These are phyloP conservation scores for Maconellicoccus hirsutus DNA, from an alignment of 1,140 invertebrate genomes.

Conservation along the genomic window DNA sequence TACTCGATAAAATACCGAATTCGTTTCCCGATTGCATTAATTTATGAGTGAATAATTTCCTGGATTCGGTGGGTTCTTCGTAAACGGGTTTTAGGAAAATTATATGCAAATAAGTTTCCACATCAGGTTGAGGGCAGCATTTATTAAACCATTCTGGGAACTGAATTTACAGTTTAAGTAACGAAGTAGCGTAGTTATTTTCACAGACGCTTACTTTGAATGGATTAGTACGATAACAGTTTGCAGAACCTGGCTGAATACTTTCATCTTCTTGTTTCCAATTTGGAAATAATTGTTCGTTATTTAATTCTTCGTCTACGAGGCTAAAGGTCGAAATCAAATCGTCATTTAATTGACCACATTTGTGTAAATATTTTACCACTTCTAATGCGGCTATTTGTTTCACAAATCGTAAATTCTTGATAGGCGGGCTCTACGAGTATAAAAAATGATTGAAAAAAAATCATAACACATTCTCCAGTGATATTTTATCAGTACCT, in stretches of 20 bases:
- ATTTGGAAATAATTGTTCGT: not conserved
- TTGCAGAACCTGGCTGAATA: not conserved
- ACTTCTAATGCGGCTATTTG: not conserved
- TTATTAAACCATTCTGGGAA: constrained; percentile 12
- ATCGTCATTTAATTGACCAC: not conserved
- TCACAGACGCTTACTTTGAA: not conserved
- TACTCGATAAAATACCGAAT: constrained; percentile 26
- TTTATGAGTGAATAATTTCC: constrained; percentile 20
- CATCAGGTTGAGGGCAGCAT: constrained; percentile 21
- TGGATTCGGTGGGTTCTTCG: constrained; percentile 15
- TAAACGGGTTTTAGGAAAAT: constrained; percentile 32
- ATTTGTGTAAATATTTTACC: not conserved
- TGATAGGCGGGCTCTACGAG: not conserved
- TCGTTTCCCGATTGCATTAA: constrained; percentile 22
- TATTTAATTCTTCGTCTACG: not conserved
- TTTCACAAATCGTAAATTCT: not conserved
- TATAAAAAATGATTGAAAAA: not conserved
- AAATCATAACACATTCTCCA: not conserved
- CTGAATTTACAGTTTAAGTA: not conserved
- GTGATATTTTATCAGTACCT: not conserved
- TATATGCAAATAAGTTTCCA: constrained; percentile 32
- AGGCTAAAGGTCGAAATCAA: not conserved
- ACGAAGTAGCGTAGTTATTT: not conserved
- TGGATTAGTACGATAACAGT: not conserved
- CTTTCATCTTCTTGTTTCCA: not conserved